phyloP scores from a whole-genome alignment of 2,888 invertebrate genomes.

The Hofmannophila pseudospretella region DNA sequence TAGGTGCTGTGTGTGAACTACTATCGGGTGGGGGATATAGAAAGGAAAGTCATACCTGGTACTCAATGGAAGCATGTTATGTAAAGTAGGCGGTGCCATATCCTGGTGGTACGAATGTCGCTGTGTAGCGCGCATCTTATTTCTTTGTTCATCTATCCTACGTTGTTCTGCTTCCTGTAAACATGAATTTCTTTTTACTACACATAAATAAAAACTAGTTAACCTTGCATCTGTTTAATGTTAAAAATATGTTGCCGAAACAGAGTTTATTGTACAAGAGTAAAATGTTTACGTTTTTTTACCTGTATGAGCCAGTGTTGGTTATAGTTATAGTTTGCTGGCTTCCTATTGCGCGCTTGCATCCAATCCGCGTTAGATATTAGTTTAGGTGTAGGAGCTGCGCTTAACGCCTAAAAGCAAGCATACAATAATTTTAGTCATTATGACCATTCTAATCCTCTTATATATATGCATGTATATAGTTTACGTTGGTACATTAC shows the following conservation, averaged over 20 bases:
- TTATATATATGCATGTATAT: too few species aligned
- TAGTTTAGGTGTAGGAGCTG: conserved; percentile 86
- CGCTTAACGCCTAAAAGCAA: conserved; percentile 82
- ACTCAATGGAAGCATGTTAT: conserved; percentile 80
- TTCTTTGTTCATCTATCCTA: conserved; percentile 82
- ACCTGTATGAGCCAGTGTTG: conserved; percentile 96
- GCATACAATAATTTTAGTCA: too few species aligned
- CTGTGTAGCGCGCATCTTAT: conserved; percentile 60
- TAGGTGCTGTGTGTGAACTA: too few species aligned
- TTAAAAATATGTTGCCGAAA: too few species aligned
- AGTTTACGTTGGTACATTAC: too few species aligned
- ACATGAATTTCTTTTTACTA: neutral
- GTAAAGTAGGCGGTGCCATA: conserved; percentile 79
- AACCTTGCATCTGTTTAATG: too few species aligned
- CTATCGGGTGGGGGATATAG: too few species aligned
- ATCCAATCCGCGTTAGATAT: conserved; percentile 85
- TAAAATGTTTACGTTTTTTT: too few species aligned
- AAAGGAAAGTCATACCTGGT: conserved; percentile 55
- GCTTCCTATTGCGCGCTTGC: conserved; percentile 81
- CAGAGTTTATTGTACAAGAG: too few species aligned
- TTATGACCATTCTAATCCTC: too few species aligned
- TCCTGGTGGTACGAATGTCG: conserved; percentile 51
- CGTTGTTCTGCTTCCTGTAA: conserved; percentile 92
- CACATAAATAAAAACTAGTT: too few species aligned
- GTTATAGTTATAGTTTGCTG: conserved; percentile 81